Evolutionary conservation across 2,888 invertebrate species (phyloP), one percentile per base, ranked within the genome.

Genomic region (Steromphala cineraria): DNA sequence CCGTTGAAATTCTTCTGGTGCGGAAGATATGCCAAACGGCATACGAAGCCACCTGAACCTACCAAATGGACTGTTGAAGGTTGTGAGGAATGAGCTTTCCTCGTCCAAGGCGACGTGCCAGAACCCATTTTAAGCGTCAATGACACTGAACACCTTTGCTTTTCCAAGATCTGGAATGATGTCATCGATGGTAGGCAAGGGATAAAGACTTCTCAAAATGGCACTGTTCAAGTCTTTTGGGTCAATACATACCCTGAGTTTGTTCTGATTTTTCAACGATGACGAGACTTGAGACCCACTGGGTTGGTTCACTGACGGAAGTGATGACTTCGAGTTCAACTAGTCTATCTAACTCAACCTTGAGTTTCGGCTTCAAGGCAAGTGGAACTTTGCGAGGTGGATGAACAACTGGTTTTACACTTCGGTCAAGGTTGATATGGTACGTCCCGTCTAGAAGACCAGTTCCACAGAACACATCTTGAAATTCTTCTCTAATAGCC

Each of bases 181-280:
- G 19, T 85, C 86, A 10, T 86, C 36, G 36, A 36, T 36, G 36
- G 36, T 36, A 36, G 36, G 36, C 36, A 36, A 36, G 7, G 36
- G 81, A 62, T 85, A 85, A 28, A 84, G 80, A 28, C 78, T 81
- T 2, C 85, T 67, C 31, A 80, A 75, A 10, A 88, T 13, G 8
- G 81, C 82, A 62, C 79, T 77, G 76, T 87, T 89, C 8, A 88
- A 62, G 28, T 81, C 80, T 31, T 78, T 80, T 31, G 86, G 86
- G 56, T 88, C 86, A 19, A 86, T 71, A 77, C 85, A 87, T 7
- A 86, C 74, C 56, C 87, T 78, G 5, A 86, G 53, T 21, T 82
- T 83, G 19, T 76, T 71, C 17, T n/a, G 81, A 79, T 75, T 86
- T 86, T 13, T 67, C 67, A 21, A 80, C 82, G 8, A 80, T 67